Conservation (phyloP, 2,797 vertebrate genomes). For the Babyrousa celebensis region DNA sequence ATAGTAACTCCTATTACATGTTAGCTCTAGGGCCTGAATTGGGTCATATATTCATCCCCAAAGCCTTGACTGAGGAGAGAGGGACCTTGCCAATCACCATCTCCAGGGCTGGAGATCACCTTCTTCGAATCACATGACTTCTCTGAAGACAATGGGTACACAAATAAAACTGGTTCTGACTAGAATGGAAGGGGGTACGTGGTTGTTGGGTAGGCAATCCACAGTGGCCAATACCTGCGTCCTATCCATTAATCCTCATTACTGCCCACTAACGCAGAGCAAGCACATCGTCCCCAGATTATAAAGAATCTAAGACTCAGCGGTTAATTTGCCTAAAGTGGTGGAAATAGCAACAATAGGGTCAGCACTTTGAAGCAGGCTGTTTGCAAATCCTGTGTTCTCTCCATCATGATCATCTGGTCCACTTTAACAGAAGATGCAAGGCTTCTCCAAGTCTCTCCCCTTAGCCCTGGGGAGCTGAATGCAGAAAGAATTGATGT, state of each 20-base stretch:
- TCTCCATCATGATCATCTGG: background rate
- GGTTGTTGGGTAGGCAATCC: background rate
- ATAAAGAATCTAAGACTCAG: slow-evolving; percentile 7
- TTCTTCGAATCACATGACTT: background rate
- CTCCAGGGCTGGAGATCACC: background rate
- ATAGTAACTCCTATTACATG: background rate
- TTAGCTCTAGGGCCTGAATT: background rate
- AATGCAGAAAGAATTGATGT: background rate
- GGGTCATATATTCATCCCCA: background rate
- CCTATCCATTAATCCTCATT: background rate
- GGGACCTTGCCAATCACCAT: background rate
- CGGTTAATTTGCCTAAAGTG: background rate
- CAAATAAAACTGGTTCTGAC: background rate
- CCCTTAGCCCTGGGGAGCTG: background rate
- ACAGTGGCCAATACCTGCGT: background rate
- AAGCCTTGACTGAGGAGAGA: background rate
- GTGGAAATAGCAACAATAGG: background rate
- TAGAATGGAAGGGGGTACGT: background rate
- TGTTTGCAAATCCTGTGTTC: background rate
- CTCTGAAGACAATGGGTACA: background rate
- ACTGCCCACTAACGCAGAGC: background rate
- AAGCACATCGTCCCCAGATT: background rate
- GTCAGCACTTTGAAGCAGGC: background rate
- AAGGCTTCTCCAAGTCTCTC: background rate
- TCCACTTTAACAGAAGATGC: background rate